Evolutionary conservation across 2,113 vertebrate genomes (phyloP), one percentile per base, ranked within the genome.

Genomic region (Neoarius graeffei): DNA sequence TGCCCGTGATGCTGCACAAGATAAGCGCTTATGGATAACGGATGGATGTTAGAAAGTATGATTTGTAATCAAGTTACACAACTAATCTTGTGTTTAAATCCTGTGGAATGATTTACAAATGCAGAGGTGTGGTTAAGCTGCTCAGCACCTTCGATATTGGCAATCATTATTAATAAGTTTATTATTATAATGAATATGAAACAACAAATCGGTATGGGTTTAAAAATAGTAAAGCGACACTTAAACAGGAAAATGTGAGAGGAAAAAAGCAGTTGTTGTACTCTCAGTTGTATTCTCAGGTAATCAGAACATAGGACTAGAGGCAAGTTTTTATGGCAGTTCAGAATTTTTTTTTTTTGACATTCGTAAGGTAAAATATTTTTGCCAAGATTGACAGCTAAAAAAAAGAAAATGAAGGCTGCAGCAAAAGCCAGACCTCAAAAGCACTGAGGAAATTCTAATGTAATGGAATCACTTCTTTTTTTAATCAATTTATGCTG

Each of bases 281-380:
- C 35, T 35, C 35, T 35, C 35, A 35, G 35, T 35, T 35, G 35
- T 50, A 2, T 48, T 50, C 73, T 25, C 20, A 52, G 42, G 74
- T 52, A 77, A 77, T n/a, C 10, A 52, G 74, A 77, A 52, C 48
- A 77, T 1, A 52, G 23, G 74, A 52, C 20, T 56, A 56, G 25
- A 56, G 14, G 52, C 23, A 79, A 27, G 11, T 14, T 79, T 79
- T n/a, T 27, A 79, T 79, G 76, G 23, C 76, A 79, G 50, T 7
- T 25, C 52, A 56, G 76, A 3, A 56, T 79, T 25, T 79, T 79
- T 27, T 79, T 27, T 79, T 79, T 79, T 79, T 79, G 76, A 56
- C 76, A 79, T 56, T 79, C 56, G 52, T 79, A 15, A 79, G 52
- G 52, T 79, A 56, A 79, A 79, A 52, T 52, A 25, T 77, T 77